A percentile compares a stretch with the other conserved stretches of the same genome.
These are phyloP conservation scores for Drosophila lutescens DNA, from an alignment of 2,888 invertebrate genomes.

Conservation along the genomic window DNA sequence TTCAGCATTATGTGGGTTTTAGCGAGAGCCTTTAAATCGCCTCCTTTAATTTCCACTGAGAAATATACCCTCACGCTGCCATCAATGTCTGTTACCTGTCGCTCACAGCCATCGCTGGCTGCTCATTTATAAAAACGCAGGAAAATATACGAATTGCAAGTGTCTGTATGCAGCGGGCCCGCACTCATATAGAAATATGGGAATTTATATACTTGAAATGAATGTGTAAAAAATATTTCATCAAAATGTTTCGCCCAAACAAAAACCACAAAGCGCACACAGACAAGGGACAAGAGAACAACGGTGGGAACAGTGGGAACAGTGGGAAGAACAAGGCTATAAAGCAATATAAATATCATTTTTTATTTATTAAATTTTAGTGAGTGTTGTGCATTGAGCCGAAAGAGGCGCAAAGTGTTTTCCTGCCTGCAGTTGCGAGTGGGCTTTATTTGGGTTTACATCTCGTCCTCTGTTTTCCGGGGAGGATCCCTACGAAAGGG, in stretches of 20 bases:
- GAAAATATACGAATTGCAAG: slow-evolving; percentile 29
- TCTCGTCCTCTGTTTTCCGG: slow-evolving; percentile 17
- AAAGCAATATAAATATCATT: slow-evolving; percentile 78
- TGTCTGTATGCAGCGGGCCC: slow-evolving; percentile 14
- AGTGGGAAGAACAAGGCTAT: slow-evolving; percentile 53
- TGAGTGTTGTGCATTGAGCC: slow-evolving; percentile 73
- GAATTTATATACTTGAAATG: slow-evolving; percentile 37
- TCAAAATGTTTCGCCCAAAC: slow-evolving; percentile 63
- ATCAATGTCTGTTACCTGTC: slow-evolving; percentile 29
- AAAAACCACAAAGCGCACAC: slow-evolving; percentile 68
- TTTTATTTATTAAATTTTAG: slow-evolving; percentile 77
- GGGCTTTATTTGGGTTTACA: slow-evolving; percentile 20
- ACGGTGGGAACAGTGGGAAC: slow-evolving; percentile 6
- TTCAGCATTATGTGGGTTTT: too few species aligned
- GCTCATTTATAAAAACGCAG: slow-evolving; percentile 62
- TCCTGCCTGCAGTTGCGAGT: slow-evolving; percentile 33
- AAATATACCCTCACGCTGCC: slow-evolving; percentile 26
- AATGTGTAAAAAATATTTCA: slow-evolving; percentile 66
- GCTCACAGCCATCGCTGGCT: slow-evolving; percentile 48
- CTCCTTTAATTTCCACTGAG: not conserved
- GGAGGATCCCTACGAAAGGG: slow-evolving; percentile 17
- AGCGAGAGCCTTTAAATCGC: too few species aligned
- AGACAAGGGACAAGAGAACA: slow-evolving; percentile 25
- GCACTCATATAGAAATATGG: slow-evolving; percentile 28
- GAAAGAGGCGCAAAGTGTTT: slow-evolving; percentile 63